Evolutionary conservation across 64 coral and sea anemone species (phyloP).

Genomic region (Porites australiensis): DNA sequence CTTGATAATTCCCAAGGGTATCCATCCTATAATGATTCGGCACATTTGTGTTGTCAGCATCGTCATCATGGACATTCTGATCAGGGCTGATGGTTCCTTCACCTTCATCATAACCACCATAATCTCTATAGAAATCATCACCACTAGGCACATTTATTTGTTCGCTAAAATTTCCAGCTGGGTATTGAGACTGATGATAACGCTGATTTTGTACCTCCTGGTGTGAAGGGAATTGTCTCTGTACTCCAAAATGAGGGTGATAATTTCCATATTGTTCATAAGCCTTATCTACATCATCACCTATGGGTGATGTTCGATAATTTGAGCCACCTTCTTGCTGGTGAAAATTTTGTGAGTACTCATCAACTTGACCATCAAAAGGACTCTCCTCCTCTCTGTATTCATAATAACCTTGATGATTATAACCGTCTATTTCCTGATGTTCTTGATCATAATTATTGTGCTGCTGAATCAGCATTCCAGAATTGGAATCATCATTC

Average conservation of each 20-base stretch:
- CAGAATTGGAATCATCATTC: background rate
- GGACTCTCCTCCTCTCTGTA: background rate
- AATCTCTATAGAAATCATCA: conserved; percentile 23
- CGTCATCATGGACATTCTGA: background rate
- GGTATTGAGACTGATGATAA: background rate
- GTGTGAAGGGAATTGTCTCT: background rate
- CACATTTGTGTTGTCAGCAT: background rate
- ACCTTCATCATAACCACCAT: conserved; percentile 15
- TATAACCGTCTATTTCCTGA: background rate
- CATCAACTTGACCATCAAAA: background rate
- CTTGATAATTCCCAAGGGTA: conserved; percentile 60
- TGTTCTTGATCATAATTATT: conserved; percentile 1
- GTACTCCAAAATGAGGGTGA: background rate
- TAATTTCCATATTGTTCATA: conserved; percentile 18
- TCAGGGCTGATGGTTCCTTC: background rate
- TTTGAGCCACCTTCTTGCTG: background rate
- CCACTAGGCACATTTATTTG: background rate
- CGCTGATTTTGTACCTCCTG: background rate
- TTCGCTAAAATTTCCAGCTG: background rate
- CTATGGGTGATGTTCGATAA: conserved; percentile 23
- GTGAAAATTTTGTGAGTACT: background rate
- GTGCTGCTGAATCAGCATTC: background rate
- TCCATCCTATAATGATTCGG: conserved; percentile 20
- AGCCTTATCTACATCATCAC: conserved; percentile 42
- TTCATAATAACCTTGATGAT: conserved; percentile 18